Conservation (phyloP, 2,113 vertebrate species). For the Pseudorasbora parva region DNA sequence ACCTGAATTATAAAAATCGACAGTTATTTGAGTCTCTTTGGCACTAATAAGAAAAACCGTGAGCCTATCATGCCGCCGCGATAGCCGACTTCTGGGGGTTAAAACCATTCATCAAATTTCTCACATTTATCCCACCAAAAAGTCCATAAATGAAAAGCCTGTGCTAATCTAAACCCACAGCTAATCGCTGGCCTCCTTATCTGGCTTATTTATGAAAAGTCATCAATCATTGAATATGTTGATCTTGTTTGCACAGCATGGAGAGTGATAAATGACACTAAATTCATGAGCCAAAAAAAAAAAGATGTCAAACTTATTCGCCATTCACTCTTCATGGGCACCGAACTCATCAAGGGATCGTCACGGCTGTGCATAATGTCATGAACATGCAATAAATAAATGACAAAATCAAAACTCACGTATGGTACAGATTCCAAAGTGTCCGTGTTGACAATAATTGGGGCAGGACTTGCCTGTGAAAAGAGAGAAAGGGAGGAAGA, state of each 20-base stretch:
- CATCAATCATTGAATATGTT: slow-evolving; percentile 34
- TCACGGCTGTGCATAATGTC: neutral
- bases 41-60: too few relatives aligned
- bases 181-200: slow-evolving; percentile 27
- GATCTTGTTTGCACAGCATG: neutral
- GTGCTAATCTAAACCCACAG: slow-evolving; percentile 38
- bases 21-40: too few relatives aligned
- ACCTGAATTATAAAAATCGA: too few relatives aligned
- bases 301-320: slow-evolving; percentile 12
- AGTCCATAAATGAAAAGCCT: slow-evolving; percentile 27
- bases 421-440: slow-evolving; percentile 96
- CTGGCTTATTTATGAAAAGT: slow-evolving; percentile 56
- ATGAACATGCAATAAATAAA: slow-evolving; percentile 15
- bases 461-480: slow-evolving; percentile 91
- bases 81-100: too few relatives aligned
- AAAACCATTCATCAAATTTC: slow-evolving; percentile 30
- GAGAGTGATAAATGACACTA: slow-evolving; percentile 24
- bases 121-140: neutral
- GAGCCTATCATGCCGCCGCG: too few relatives aligned
- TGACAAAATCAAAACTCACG: slow-evolving; percentile 80
- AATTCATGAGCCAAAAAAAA: slow-evolving; percentile 8
- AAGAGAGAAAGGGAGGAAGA: slow-evolving; percentile 27
- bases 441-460: slow-evolving; percentile 96
- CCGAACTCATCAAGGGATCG: neutral
- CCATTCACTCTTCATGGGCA: neutral